Base-by-base conservation (phyloP, 1,140 invertebrate species). In the Zaprionus inermis region DNA sequence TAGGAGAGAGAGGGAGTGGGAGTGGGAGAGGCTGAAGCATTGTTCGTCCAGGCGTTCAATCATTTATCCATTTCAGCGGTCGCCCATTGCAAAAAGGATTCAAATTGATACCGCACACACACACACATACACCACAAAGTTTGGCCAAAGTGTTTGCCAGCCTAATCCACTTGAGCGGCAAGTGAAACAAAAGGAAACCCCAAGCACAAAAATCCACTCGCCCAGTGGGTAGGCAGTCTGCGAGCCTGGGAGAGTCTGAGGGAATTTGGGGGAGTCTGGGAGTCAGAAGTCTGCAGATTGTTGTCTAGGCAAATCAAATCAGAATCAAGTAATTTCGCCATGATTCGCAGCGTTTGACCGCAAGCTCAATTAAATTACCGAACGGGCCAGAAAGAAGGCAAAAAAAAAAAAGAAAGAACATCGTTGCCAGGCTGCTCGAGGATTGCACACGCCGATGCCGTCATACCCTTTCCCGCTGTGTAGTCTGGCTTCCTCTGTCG, bases 301-400 rank as follows among this genome's bases (percentile, higher is more conserved):
- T 84, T 89, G 74, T 81, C 84, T 79, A 77, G 68, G 72, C 84
- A 89, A 88, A 88, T 88, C 84, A 88, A 88, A 88, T 88, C 85
- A 89, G 84, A 89, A 89, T 88, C 84, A 89, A 89, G 84, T 88
- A 84, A 89, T 88, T 88, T 70, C 70, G 46, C 78, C 71, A 89
- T 88, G 84, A 88, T 89, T 89, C 84, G 49, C 52, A 68, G 59
- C 80, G 74, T 79, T 89, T 84, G 84, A 89, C 84, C 84, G 80
- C 84, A 88, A 88, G 84, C 84, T 78, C 84, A 89, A 88, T 88
- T 89, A 89, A 88, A 88, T 88, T 88, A 89, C 61, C 67, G 56
- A 72, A 64, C 71, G 38, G 38, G 7, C 38, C 51, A 18, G 22
- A 65, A 44, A 36, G n/a, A 18, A 49, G 44, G 10, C n/a, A 5